phyloP scores from a whole-genome alignment of 2,888 invertebrate species.

The Ornithoptera alexandrae region DNA sequence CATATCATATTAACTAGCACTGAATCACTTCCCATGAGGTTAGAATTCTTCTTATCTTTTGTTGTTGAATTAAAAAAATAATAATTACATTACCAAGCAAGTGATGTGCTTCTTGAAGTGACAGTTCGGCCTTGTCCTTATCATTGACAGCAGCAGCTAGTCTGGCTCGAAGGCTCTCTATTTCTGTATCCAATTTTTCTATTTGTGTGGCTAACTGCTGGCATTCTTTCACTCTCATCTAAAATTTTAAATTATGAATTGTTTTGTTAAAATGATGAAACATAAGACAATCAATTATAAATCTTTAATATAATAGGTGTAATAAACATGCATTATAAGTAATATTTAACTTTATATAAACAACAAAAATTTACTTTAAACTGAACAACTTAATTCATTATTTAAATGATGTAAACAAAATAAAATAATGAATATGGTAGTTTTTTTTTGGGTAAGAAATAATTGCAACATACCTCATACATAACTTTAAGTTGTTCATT shows the following conservation, averaged over 20 bases:
- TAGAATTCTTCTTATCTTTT: not conserved
- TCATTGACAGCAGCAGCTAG: slow-evolving; percentile 81
- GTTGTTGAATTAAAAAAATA: not conserved
- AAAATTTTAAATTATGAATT: not conserved
- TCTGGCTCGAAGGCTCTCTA: slow-evolving; percentile 77
- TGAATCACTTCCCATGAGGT: no score
- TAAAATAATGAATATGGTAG: no score
- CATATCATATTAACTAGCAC: no score
- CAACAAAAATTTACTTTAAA: no score
- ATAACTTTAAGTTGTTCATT: slow-evolving; percentile 67
- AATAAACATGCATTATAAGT: no score
- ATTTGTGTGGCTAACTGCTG: slow-evolving; percentile 64
- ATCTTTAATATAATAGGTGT: no score
- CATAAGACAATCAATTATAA: no score
- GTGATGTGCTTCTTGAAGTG: slow-evolving; percentile 82
- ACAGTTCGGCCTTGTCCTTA: slow-evolving; percentile 79
- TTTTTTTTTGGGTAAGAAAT: not conserved
- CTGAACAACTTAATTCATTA: not conserved
- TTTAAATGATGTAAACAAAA: not conserved
- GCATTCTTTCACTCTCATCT: slow-evolving; percentile 75
- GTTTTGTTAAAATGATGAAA: no score
- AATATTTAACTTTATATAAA: no score
- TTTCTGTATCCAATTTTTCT: slow-evolving; percentile 60
- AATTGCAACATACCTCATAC: slow-evolving; percentile 59
- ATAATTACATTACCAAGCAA: slow-evolving; percentile 71